These are phyloP conservation scores for Ptiloglossa arizonensis DNA, from an alignment of 1,140 invertebrate species.

Conservation along the genomic window DNA sequence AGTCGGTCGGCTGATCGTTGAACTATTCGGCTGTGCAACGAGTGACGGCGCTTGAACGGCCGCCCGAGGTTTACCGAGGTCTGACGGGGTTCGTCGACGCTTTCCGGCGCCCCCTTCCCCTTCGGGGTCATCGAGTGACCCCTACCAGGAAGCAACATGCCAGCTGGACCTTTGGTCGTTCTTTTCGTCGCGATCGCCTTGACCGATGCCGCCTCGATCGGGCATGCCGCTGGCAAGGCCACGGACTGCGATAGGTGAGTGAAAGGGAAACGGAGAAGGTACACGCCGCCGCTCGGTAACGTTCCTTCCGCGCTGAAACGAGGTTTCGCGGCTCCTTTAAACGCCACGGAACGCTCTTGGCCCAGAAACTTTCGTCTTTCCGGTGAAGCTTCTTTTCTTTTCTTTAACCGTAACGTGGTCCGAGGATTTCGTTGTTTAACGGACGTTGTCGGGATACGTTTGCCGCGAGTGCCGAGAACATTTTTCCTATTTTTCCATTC, in stretches of 20 bases:
- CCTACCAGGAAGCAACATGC: slow-evolving; percentile 9
- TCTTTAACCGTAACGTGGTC: too few species aligned
- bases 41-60: not conserved
- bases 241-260: slow-evolving; percentile 68
- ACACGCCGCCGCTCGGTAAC: not conserved
- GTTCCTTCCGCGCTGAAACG: not conserved
- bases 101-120: too few species aligned
- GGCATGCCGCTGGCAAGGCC: slow-evolving; percentile 6
- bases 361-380: slow-evolving; percentile 4
- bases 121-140: not conserved
- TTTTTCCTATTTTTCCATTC: too few species aligned
- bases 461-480: too few species aligned
- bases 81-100: not conserved
- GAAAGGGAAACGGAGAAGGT: slow-evolving; percentile 43
- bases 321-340: not conserved
- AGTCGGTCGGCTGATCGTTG: slow-evolving; percentile 45
- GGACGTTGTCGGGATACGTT: too few species aligned
- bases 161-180: slow-evolving; percentile 16
- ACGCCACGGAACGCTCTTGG: slow-evolving; percentile 9
- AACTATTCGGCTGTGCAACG: slow-evolving; percentile 20
- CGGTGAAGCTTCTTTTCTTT: not conserved
- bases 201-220: slow-evolving; percentile 39
- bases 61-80: not conserved
- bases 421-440: too few species aligned
- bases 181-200: slow-evolving; percentile 20